phyloP scores from a whole-genome alignment of 2,113 vertebrate species.

The Haemorhous mexicanus region DNA sequence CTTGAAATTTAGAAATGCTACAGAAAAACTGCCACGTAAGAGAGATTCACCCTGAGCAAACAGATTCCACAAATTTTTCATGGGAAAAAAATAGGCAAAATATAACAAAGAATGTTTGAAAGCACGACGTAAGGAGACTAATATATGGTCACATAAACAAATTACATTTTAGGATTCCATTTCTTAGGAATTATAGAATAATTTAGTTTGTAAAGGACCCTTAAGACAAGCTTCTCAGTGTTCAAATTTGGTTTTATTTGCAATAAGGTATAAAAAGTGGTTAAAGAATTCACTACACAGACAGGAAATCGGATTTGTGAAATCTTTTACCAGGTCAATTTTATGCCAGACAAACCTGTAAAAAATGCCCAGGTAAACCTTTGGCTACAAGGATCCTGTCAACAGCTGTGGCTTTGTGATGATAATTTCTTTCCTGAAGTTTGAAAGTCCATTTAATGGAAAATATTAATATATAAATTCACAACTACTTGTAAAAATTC shows the following conservation, averaged over 20 bases:
- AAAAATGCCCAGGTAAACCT: neutral
- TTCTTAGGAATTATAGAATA: neutral
- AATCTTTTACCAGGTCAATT: neutral
- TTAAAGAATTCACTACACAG: neutral
- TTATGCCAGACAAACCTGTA: neutral
- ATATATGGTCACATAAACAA: neutral
- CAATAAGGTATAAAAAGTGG: neutral
- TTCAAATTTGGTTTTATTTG: neutral
- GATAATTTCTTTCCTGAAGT: neutral
- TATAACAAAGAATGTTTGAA: neutral
- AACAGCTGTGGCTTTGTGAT: neutral
- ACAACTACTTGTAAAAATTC: neutral
- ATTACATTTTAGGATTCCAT: neutral
- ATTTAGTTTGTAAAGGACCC: neutral
- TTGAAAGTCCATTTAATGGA: neutral
- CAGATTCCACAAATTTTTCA: neutral
- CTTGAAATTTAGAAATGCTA: neutral
- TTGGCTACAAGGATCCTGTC: neutral
- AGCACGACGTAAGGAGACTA: neutral
- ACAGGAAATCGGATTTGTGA: neutral
- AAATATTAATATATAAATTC: neutral
- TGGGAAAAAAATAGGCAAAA: neutral
- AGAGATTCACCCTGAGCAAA: neutral
- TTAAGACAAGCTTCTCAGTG: neutral
- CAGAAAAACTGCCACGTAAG: neutral